Evolutionary conservation across 2,797 vertebrate species (phyloP).

Genomic region (Anguilla anguilla): DNA sequence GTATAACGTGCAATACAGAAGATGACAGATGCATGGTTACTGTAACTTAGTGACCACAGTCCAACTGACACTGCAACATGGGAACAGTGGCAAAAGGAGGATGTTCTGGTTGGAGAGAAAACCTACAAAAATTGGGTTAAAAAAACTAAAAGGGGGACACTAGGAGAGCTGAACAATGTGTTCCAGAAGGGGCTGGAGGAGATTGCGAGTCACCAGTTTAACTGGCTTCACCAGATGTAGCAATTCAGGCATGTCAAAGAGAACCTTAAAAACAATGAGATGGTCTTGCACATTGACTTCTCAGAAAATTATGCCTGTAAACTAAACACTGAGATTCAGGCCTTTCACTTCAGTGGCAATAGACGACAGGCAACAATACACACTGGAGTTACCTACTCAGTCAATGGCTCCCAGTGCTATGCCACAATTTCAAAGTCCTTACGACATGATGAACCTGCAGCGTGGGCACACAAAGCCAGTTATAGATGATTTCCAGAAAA

Average conservation of each 20-base stretch:
- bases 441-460: constrained; percentile 20
- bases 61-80: constrained; percentile 24
- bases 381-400: constrained; percentile 17
- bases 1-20: neutral
- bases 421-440: constrained; percentile 19
- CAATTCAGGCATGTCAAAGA: constrained; percentile 18
- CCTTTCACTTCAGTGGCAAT: constrained; percentile 9
- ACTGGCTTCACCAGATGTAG: constrained; percentile 33
- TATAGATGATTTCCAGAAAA: neutral
- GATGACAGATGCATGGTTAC: constrained; percentile 21
- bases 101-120: constrained; percentile 29
- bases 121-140: constrained; percentile 39
- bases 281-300: constrained; percentile 22
- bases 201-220: constrained; percentile 25
- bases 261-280: constrained; percentile 10
- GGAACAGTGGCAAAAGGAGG: constrained; percentile 32
- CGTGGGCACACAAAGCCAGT: constrained; percentile 37
- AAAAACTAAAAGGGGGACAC: constrained; percentile 14
- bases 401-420: constrained; percentile 10
- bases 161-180: constrained; percentile 9
- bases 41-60: constrained; percentile 14
- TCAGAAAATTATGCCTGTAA: constrained; percentile 15
- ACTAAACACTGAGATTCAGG: constrained; percentile 1
- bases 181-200: constrained; percentile 16
- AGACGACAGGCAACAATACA: constrained; percentile 15